Percentiles rank a stretch among this genome's conserved stretches.
These are phyloP conservation scores for Tupiocoris notatus DNA, from an alignment of 2,888 invertebrate species.

Conservation along the genomic window DNA sequence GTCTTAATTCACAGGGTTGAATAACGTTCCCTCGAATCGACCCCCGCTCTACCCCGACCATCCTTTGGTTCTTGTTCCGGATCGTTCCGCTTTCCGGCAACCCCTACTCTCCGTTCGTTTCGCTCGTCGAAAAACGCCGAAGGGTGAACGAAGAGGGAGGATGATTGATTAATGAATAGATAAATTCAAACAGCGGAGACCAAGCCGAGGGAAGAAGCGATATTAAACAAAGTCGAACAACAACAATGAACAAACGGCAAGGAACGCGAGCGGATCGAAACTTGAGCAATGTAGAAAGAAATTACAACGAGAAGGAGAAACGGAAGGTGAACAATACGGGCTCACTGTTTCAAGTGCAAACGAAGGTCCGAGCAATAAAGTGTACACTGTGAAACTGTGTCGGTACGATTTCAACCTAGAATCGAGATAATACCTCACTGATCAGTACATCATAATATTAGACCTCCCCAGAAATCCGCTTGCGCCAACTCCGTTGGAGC, in stretches of 20 bases:
- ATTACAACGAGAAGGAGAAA: too few species aligned
- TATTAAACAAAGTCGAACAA: not conserved
- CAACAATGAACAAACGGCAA: not conserved
- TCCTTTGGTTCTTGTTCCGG: not conserved
- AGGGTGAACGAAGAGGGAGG: not conserved
- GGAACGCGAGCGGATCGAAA: not conserved
- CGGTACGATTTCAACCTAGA: too few species aligned
- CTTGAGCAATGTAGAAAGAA: too few species aligned
- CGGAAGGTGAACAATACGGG: too few species aligned
- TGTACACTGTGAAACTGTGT: too few species aligned
- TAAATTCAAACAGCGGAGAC: not conserved
- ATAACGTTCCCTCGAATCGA: slow-evolving; percentile 2
- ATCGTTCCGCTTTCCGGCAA: not conserved
- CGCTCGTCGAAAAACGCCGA: not conserved
- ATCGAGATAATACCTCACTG: too few species aligned
- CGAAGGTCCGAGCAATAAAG: too few species aligned
- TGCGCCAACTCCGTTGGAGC: too few species aligned
- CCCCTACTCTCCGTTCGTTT: not conserved
- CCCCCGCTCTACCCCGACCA: slow-evolving; percentile 4
- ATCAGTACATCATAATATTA: too few species aligned
- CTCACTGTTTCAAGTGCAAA: too few species aligned
- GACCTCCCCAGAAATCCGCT: too few species aligned
- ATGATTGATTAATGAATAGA: not conserved
- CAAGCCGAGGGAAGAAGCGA: not conserved
- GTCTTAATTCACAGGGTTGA: slow-evolving; percentile 35